Percentiles rank a stretch among this genome's conserved stretches.
Conservation (phyloP, 2,888 invertebrate species). For the Andrena minutula region DNA sequence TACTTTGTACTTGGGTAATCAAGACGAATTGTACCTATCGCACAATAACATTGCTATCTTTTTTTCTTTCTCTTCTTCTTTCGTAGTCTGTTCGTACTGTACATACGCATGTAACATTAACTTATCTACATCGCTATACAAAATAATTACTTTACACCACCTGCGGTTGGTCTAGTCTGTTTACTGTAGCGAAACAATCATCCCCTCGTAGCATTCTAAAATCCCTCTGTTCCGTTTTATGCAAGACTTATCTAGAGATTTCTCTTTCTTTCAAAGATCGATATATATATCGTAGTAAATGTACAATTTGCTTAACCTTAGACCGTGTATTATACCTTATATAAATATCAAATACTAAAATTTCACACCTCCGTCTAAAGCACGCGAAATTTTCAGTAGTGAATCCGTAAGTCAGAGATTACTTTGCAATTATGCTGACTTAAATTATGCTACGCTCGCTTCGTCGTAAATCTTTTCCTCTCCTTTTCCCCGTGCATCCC, state of each 20-base stretch:
- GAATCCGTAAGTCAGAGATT: constrained; percentile 17
- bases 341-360: constrained; percentile 43
- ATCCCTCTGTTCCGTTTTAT: constrained; percentile 28
- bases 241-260: constrained; percentile 32
- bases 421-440: constrained; percentile 55
- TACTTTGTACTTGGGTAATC: constrained; percentile 74
- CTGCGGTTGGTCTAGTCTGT: constrained; percentile 47
- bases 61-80: constrained; percentile 35
- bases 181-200: constrained; percentile 44
- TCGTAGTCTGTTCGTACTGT: constrained; percentile 58
- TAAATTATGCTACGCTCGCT: constrained; percentile 56
- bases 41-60: constrained; percentile 61
- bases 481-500: constrained; percentile 67
- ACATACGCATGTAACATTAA: constrained; percentile 67
- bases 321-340: constrained; percentile 25
- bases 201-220: constrained; percentile 27
- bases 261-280: constrained; percentile 9
- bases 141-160: constrained; percentile 65
- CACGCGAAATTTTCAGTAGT: constrained; percentile 4
- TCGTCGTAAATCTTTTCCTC: constrained; percentile 14
- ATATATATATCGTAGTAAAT: constrained; percentile 21
- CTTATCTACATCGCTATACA: constrained; percentile 70
- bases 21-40: constrained; percentile 66
- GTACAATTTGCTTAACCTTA: constrained; percentile 37
- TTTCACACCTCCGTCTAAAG: constrained; percentile 9